These are phyloP conservation scores for Lobophora halterata DNA, from an alignment of 2,888 invertebrate genomes.

Conservation along the genomic window DNA sequence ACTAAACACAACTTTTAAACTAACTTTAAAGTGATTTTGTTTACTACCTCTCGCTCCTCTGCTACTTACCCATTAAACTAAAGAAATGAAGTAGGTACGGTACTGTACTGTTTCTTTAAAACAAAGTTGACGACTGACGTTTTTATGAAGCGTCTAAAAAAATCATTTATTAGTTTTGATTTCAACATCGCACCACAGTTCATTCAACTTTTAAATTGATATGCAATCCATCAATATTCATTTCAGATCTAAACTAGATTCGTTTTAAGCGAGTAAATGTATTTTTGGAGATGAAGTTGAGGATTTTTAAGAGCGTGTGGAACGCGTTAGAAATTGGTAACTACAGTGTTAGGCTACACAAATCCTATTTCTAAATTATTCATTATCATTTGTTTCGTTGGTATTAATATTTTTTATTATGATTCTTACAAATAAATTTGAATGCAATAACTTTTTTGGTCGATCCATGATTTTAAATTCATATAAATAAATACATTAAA, in stretches of 20 bases:
- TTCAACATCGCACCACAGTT: constrained; percentile 26
- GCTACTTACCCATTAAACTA: constrained; percentile 12
- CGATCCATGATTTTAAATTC: no score
- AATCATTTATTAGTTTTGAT: constrained; percentile 24
- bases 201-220: constrained; percentile 33
- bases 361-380: no score
- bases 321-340: constrained; percentile 25
- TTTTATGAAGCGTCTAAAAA: constrained; percentile 31
- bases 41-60: constrained; percentile 9
- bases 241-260: constrained; percentile 34
- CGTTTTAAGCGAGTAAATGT: constrained; percentile 36
- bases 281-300: constrained; percentile 38
- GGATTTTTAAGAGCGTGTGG: constrained; percentile 27
- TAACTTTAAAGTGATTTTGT: no score
- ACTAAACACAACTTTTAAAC: no score
- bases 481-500: no score
- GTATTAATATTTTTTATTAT: no score
- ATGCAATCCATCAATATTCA: constrained; percentile 38
- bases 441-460: no score
- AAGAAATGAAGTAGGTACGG: no score
- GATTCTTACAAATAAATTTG: no score
- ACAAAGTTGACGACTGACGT: constrained; percentile 27
- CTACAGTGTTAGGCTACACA: background rate
- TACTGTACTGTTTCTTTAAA: no score
- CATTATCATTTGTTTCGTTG: no score